Evolutionary conservation across 2,113 vertebrate species (phyloP).

Genomic region (Hippocampus abdominalis): DNA sequence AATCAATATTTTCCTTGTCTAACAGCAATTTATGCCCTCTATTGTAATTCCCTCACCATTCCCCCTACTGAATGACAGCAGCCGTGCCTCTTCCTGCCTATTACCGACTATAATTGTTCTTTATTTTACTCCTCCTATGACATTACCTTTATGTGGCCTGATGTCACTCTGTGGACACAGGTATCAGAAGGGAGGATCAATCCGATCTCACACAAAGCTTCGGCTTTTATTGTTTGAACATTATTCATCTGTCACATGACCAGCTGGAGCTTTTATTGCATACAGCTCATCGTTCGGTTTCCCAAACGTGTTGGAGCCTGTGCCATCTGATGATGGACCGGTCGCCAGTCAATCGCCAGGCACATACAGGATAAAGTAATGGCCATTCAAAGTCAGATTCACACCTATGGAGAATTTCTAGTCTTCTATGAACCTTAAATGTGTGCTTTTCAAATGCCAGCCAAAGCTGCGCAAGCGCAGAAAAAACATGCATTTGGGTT

Average conservation of each 20-base stretch:
- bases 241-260: slow-evolving; percentile 13
- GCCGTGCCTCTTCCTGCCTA: slow-evolving; percentile 50
- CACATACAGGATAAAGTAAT: not conserved
- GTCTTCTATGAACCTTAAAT: not conserved
- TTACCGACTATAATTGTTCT: slow-evolving; percentile 64
- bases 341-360: not conserved
- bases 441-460: not conserved
- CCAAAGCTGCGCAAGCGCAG: not conserved
- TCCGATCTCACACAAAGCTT: slow-evolving; percentile 24
- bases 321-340: no score
- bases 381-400: not conserved
- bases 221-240: slow-evolving; percentile 23
- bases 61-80: slow-evolving; percentile 42
- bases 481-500: no score
- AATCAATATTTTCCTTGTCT: slow-evolving; percentile 58
- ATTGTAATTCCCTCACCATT: not conserved
- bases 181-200: slow-evolving; percentile 26
- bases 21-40: slow-evolving; percentile 2
- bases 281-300: slow-evolving; percentile 7
- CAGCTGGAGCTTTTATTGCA: slow-evolving; percentile 9
- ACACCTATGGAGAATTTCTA: not conserved
- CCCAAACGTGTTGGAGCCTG: not conserved
- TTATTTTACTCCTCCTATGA: slow-evolving; percentile 38
- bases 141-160: slow-evolving; percentile 19
- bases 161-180: slow-evolving; percentile 32